Base-by-base conservation (phyloP, 2,113 vertebrate genomes). In the Lepus europaeus region DNA sequence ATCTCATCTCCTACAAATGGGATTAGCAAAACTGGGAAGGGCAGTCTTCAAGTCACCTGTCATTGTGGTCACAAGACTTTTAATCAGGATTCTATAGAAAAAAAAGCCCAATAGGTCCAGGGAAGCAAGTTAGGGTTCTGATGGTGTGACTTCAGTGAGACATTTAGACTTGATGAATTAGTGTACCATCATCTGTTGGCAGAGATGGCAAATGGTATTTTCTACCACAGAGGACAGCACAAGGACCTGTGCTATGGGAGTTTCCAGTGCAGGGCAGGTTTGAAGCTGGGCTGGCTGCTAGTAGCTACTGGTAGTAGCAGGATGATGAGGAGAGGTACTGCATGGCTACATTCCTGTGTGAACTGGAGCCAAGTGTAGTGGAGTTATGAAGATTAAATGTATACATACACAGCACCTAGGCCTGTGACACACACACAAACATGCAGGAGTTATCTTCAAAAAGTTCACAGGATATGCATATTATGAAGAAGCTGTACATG, bases 11-110 rank as follows among this genome's bases (percentile, higher is more conserved):
- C 17, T n/a, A 68, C 1, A 25, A 16, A 89, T 83, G 23, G 20
- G 14, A 31, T 74, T 72, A 56, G n/a, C 29, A 25, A 83, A 81
- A 22, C 31, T 73, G 5, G 49, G 12, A 80, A 80, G 25, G 59
- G 59, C 4, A 10, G n/a, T 76, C 53, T 72, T 20, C 9, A 1
- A 22, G 59, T 90, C 8, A 1, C 33, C 27, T 96, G 59, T 3
- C 73, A 17, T 79, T 93, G 63, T 72, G 51, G 64, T 76, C 53
- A 89, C 5, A 70, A 69, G 20, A 1, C 9, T 10, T 96, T 64
- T 31, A 79, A 31, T 3, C 12, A 45, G 12, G 33, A 33, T 91
- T 91, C 91, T 82, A 56, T 6, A 82, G 90, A 27, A 70, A 64
- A 59, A 59, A 7, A 69, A 3, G 3, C 49, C 27, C 3, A 49